Evolutionary conservation across 2,888 invertebrate species (phyloP).

Genomic region (Globia sparganii): DNA sequence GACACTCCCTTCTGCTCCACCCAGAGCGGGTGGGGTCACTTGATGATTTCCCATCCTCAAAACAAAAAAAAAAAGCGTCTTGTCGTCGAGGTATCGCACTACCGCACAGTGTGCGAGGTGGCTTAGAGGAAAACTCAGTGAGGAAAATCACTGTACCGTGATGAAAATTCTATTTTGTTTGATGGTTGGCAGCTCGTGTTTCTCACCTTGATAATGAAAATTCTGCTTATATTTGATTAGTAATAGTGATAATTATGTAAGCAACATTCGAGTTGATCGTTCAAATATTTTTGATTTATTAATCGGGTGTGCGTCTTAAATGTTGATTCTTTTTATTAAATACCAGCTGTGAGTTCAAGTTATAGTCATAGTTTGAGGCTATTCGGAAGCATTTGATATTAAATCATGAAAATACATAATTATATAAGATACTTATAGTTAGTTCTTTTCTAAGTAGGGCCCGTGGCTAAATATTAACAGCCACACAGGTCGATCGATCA

Average conservation of each 20-base stretch:
- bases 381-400: not conserved
- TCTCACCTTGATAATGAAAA: constrained; percentile 30
- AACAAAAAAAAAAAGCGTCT: too few species aligned
- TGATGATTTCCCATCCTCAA: too few species aligned
- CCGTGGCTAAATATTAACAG: too few species aligned
- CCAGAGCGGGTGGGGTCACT: too few species aligned
- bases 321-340: not conserved
- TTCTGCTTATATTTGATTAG: constrained; percentile 22
- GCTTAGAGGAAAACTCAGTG: constrained; percentile 29
- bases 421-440: not conserved
- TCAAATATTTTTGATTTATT: constrained; percentile 39
- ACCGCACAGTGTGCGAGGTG: not conserved
- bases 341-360: not conserved
- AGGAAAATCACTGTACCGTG: constrained; percentile 26
- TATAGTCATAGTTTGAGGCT: not conserved
- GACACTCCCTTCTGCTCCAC: too few species aligned
- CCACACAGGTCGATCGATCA: too few species aligned
- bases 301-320: not conserved
- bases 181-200: constrained; percentile 5
- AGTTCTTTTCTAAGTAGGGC: not conserved
- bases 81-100: not conserved
- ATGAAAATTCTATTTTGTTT: constrained; percentile 18
- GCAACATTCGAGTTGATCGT: constrained; percentile 25
- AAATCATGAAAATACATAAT: not conserved
- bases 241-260: constrained; percentile 15